Evolutionary conservation across 2,113 vertebrate species (phyloP), one percentile per base, ranked within the genome.

Genomic region (Urocynchramus pylzowi): DNA sequence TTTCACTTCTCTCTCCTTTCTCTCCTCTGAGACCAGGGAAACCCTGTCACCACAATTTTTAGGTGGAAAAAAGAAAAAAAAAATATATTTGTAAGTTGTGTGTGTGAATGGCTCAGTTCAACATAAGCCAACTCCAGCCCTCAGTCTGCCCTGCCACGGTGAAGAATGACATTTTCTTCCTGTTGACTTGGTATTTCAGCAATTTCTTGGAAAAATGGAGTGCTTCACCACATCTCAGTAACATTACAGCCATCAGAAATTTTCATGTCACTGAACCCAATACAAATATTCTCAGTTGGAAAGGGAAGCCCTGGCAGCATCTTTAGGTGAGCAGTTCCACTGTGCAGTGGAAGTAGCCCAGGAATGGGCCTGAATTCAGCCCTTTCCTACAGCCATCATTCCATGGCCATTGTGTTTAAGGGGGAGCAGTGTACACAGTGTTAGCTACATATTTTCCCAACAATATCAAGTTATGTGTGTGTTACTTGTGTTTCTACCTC

Each of bases 21-120:
- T 99, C 99, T 93, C 99, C 99, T 96, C 97, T 97, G 74, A 99
- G 93, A 30, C 99, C 99, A 14, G 99, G 99, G 90, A 99, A 99
- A 95, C 99, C 99, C 99, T 99, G 93, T 39, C 49, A 50, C 44
- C 21, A 73, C n/a, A 63, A 71, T 28, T 89, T 94, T 89, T 84
- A 71, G 33, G 19, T 12, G 20, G 27, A 20, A 15, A 17, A 23
- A 41, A 44, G 16, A 2, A n/a, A 26, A 53, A 4, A 35, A 3
- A 4, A 35, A 5, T 14, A 11, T 35, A n/a, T 80, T 52, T 77
- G 1, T 63, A 33, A 68, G 69, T 60, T 87, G 21, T 69, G 11
- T 12, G 9, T 39, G 30, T 13, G 5, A 61, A 37, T 7, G 5
- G 47, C 45, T 63, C 41, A 60, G 56, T 35, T 67, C 76, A 41